Base-by-base conservation (phyloP, 2,888 invertebrate genomes). In the Rhodophaea formosa region DNA sequence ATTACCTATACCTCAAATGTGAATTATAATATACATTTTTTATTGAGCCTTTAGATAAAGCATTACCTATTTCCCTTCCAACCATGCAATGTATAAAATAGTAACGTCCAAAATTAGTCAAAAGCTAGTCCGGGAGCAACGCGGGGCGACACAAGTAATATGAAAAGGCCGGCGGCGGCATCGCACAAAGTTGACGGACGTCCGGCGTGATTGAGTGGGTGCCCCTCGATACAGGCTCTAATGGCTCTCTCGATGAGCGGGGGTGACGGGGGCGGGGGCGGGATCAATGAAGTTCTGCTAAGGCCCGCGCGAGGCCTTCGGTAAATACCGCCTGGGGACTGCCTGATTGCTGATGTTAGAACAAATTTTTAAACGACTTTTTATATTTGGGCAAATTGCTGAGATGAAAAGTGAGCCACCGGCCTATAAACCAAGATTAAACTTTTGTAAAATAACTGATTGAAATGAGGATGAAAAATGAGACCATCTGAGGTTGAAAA, bases 141-240 rank as follows among this genome's bases (percentile, higher is more conserved):
- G 17, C 49, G 43, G 56, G 52, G 43, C 29, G 56, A 72, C 70
- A 75, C 67, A 68, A 73, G 79, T 72, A 72, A 79, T 78, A 79
- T 77, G 66, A 75, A 77, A 80, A 77, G 75, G 69, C 69, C 71
- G 72, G 69, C 72, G 73, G 74, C 69, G 68, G 68, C 62, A 67
- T 71, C 69, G 73, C 74, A 81, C 80, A 82, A 84, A 82, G 79
- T 82, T 86, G 87, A 84, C 82, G 83, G 84, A 86, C 78, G 69
- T 86, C 82, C 82, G 85, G 68, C 76, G 80, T 85, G 86, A 86
- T 87, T 86, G 86, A 88, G 83, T 77, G 77, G 77, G 74, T 68
- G 64, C 62, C 75, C 75, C 77, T 80, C 81, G 82, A 82, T 86
- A 84, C 80, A 82, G 75, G 75, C 77, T 80, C 77, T 86, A 85